These are phyloP conservation scores for Mixornis gularis DNA, from an alignment of 2,113 vertebrate species.

Conservation along the genomic window DNA sequence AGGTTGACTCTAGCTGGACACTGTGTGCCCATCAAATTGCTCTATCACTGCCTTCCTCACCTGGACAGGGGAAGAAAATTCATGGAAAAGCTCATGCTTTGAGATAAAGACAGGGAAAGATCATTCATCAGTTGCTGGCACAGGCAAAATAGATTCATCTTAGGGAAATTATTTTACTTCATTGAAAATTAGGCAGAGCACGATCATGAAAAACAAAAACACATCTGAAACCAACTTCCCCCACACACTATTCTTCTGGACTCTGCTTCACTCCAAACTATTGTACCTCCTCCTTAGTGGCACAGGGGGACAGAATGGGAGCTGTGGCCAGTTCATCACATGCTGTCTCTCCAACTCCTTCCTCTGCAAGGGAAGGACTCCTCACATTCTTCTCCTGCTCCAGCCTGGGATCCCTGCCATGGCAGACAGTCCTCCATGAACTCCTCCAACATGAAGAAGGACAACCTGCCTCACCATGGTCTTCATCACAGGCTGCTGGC, in stretches of 20 bases:
- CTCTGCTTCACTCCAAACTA: not conserved
- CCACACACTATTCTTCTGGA: not conserved
- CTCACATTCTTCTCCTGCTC: not conserved
- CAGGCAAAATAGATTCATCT: not conserved
- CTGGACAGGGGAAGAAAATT: not conserved
- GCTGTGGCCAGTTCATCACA: not conserved
- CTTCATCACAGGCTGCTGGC: rapidly evolving
- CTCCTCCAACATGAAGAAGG: not conserved
- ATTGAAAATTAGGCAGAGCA: not conserved
- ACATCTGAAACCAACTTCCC: not conserved
- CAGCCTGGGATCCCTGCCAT: not conserved
- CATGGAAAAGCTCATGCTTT: not conserved
- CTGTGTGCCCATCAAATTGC: not conserved
- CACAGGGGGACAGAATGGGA: not conserved
- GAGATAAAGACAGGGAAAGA: not conserved
- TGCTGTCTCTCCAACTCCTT: not conserved
- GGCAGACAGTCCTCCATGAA: not conserved
- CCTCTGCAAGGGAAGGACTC: not conserved
- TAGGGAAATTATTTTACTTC: not conserved
- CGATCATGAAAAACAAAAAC: not conserved
- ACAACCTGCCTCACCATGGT: not conserved
- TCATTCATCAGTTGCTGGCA: not conserved
- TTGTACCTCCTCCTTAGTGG: not conserved
- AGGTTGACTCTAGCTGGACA: not conserved
- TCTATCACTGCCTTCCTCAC: not conserved